Evolutionary conservation across 2,113 vertebrate species (phyloP).

Genomic region (Scytalopus superciliaris): DNA sequence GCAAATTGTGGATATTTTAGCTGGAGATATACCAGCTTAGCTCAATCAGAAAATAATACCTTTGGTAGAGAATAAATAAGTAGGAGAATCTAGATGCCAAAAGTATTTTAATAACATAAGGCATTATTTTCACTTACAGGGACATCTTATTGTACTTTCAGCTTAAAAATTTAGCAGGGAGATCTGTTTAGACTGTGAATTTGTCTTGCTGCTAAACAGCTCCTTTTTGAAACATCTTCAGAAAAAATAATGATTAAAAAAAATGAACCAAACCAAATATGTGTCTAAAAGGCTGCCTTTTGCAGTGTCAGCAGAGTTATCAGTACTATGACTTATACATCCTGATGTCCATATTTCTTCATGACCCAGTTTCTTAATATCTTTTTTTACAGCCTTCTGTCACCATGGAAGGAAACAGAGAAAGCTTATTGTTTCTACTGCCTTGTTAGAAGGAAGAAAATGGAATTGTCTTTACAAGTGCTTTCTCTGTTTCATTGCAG

Average conservation of each 20-base stretch:
- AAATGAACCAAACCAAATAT: background rate
- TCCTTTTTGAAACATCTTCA: background rate
- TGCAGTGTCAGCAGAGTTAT: background rate
- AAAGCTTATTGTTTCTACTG: background rate
- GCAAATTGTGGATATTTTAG: background rate
- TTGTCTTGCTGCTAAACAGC: background rate
- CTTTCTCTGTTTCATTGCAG: background rate
- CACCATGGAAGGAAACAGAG: background rate
- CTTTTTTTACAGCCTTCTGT: background rate
- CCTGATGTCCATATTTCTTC: background rate
- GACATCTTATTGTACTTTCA: background rate
- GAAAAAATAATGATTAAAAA: background rate
- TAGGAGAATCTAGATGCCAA: background rate
- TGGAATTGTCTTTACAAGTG: rapidly evolving
- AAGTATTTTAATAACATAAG: background rate
- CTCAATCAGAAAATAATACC: background rate
- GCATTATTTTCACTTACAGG: background rate
- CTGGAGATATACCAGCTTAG: background rate
- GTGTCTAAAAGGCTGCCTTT: background rate
- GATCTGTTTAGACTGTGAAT: background rate
- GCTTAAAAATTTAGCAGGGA: background rate
- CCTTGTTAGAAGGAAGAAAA: background rate
- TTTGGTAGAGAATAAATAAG: background rate
- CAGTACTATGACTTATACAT: background rate
- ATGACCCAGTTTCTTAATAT: background rate